Conservation (phyloP, 2,888 invertebrate species). For the Tachystola acroxantha region DNA sequence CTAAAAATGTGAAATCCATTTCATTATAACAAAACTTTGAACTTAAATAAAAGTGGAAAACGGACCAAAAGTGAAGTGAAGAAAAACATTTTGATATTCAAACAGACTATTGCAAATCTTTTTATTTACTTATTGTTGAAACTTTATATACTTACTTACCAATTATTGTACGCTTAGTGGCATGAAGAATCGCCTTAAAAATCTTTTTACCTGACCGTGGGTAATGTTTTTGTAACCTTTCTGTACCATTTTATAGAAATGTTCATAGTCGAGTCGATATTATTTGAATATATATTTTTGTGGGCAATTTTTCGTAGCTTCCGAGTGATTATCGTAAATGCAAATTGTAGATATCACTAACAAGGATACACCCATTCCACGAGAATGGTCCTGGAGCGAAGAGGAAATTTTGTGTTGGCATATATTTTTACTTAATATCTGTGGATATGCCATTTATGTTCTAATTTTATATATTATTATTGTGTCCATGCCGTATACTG, state of each 20-base stretch:
- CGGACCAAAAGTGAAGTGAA: constrained; percentile 44
- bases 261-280: background rate
- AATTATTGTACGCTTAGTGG: background rate
- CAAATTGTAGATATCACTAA: background rate
- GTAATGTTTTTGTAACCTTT: no score
- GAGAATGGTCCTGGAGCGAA: background rate
- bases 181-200: constrained; percentile 1
- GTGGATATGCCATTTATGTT: no score
- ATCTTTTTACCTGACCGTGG: no score
- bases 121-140: constrained; percentile 5
- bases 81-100: constrained; percentile 33
- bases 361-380: background rate
- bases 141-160: constrained; percentile 3
- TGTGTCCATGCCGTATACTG: no score
- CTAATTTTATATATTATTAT: no score
- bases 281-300: background rate
- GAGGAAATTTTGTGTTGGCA: no score
- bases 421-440: no score
- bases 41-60: constrained; percentile 27
- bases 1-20: no score
- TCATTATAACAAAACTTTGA: constrained; percentile 2
- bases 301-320: background rate
- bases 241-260: constrained; percentile 9
- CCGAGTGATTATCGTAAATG: background rate
- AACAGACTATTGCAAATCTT: constrained; percentile 4